Base-by-base conservation (phyloP, 2,888 invertebrate genomes). In the Linyphia triangularis region DNA sequence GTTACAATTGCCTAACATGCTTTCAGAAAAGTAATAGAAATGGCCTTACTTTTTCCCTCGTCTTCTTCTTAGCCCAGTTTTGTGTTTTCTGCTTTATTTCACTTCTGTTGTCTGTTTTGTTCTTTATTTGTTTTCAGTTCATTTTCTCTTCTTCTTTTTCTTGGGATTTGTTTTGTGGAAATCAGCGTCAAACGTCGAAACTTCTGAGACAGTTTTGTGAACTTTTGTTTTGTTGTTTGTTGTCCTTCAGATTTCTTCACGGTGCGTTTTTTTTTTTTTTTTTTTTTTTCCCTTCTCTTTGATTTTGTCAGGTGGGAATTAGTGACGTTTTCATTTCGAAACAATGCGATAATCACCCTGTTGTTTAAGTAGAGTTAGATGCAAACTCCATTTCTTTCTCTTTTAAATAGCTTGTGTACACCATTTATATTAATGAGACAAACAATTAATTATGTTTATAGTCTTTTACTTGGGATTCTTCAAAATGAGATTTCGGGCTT, bases 1-100 rank as follows among this genome's bases (percentile, higher is more conserved):
- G 26, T 63, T 61, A 19, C 77, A 77, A 77, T 63, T 63, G 77
- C 13, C 63, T 77, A 63, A 77, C 77, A 63, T 61, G 77, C 77
- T 77, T 77, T 77, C 63, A 40, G n/a, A 28, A 40, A 63, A 77
- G 28, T 28, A 40, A 77, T 61, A 77, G 63, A 43, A 63, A 40
- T 13, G 22, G 77, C 16, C 40, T n/a, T 37, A 9, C 9, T 63
- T 77, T 40, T 63, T 24, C 40, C 77, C 26, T 22, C 13, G 22
- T 10, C 30, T 30, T 30, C 10, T 69, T 37, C 33, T 51, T 59
- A 33, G 33, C 28, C 30, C 59, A 59, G 22, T 73, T 65, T 28
- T 28, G n/a, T 65, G 65, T 70, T 19, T 33, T 30, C 57, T 75
- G 33, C 59, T 75, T 75, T 59, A 26, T 33, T 75, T 26, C 57